Base-by-base conservation (phyloP, 1,140 invertebrate genomes). In the Hylaeus anthracinus region DNA sequence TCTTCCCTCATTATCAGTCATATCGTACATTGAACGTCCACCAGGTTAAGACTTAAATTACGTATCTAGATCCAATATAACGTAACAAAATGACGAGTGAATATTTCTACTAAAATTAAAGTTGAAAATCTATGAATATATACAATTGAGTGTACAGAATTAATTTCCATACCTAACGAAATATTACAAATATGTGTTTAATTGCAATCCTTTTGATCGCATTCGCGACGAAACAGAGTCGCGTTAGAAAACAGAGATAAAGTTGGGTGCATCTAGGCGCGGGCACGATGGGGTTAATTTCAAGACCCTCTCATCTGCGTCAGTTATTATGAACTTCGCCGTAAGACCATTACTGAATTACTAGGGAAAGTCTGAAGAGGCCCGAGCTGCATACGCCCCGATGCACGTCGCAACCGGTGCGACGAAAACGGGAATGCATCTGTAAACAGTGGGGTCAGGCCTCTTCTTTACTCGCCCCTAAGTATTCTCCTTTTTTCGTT, bases 291-390 rank as follows among this genome's bases (percentile, higher is more conserved):
- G 26, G 26, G 83, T 87, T 87, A 87, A 87, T 87, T 86, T 86
- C 81, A 39, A 73, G 81, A 72, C 61, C 72, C 64, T 86, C 84
- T 86, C 84, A 81, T 86, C 86, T 86, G 82, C 77, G 81, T 73
- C 70, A 66, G 84, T 87, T 87, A 86, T 87, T 83, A 86, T 75
- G 81, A 86, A 86, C 72, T 78, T 86, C 60, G 39, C 64, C 60
- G 69, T 71, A 79, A 87, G 64, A 86, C 73, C 81, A 83, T 87
- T 87, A 81, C 81, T 81, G 76, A 79, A 87, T 87, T 86, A 86
- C 76, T 45, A 60, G 56, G 15, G 53, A 55, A 51, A 72, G 66
- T 39, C 67, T 74, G 55, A 55, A 61, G 67, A 39, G 43, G 48
- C 53, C 61, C 61, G 60, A 58, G 3, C 39, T 65, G 14, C 45